Percentiles rank a stretch among this genome's conserved stretches.
Conservation (phyloP, 2,888 invertebrate genomes). For the Melitaea athalia region DNA sequence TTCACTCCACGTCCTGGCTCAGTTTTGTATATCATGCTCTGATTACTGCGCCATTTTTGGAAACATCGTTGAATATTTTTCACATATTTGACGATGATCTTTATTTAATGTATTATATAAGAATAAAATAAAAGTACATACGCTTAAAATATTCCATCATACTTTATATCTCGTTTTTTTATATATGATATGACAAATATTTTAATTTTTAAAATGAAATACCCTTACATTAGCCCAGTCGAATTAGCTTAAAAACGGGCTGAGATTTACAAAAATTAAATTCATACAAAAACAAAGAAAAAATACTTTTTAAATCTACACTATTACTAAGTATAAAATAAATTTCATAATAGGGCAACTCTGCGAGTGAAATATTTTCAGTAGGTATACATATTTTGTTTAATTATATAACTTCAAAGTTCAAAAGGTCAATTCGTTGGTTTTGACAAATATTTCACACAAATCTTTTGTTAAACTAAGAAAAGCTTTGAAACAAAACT, state of each 20-base stretch:
- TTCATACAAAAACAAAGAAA: no score
- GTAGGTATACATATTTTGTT: no score
- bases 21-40: slow-evolving; percentile 44
- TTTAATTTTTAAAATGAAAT: no score
- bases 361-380: neutral
- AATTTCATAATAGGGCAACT: no score
- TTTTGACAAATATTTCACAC: neutral
- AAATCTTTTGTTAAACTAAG: no score
- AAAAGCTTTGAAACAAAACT: no score
- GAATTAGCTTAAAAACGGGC: no score
- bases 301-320: neutral
- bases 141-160: neutral
- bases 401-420: neutral
- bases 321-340: no score
- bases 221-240: no score
- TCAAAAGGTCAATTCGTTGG: neutral
- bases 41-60: slow-evolving; percentile 37
- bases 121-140: neutral
- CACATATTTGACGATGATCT: slow-evolving; percentile 1
- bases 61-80: slow-evolving; percentile 16
- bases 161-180: neutral
- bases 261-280: no score
- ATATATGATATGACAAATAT: no score
- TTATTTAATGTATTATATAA: neutral
- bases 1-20: slow-evolving; percentile 33